Evolutionary conservation across 2,888 invertebrate genomes (phyloP).

Genomic region (Latheticus oryzae): DNA sequence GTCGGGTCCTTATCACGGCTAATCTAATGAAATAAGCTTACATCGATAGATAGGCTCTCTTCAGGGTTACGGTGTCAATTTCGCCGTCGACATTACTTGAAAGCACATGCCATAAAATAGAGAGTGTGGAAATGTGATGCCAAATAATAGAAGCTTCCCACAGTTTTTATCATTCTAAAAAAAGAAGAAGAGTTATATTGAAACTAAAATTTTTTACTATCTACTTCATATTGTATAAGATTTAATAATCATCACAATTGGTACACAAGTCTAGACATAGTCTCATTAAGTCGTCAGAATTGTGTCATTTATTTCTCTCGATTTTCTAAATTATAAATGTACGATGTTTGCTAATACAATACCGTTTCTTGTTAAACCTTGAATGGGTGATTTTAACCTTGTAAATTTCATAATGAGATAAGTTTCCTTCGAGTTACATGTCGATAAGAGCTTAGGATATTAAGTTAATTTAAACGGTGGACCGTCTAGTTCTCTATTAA

Average conservation of each 20-base stretch:
- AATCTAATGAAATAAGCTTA: conserved; percentile 35
- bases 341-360: neutral
- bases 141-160: conserved; percentile 21
- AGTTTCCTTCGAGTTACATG: conserved; percentile 19
- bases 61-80: conserved; percentile 35
- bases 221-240: too few species aligned
- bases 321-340: conserved; percentile 5
- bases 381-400: conserved; percentile 15
- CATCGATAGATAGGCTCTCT: conserved; percentile 29
- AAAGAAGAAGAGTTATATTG: neutral
- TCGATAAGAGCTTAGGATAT: conserved; percentile 30
- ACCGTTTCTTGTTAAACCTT: conserved; percentile 12
- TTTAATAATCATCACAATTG: too few species aligned
- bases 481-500: conserved; percentile 13
- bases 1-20: conserved; percentile 28
- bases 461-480: conserved; percentile 14
- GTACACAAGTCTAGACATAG: conserved; percentile 19
- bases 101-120: conserved; percentile 26
- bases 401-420: conserved; percentile 31
- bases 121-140: conserved; percentile 17
- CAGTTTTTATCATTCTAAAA: conserved; percentile 12
- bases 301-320: conserved; percentile 1
- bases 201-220: too few species aligned
- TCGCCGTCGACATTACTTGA: conserved; percentile 25
- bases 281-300: conserved; percentile 11